Conservation (phyloP, 2,113 vertebrate species). For the Ceyx cyanopectus region DNA sequence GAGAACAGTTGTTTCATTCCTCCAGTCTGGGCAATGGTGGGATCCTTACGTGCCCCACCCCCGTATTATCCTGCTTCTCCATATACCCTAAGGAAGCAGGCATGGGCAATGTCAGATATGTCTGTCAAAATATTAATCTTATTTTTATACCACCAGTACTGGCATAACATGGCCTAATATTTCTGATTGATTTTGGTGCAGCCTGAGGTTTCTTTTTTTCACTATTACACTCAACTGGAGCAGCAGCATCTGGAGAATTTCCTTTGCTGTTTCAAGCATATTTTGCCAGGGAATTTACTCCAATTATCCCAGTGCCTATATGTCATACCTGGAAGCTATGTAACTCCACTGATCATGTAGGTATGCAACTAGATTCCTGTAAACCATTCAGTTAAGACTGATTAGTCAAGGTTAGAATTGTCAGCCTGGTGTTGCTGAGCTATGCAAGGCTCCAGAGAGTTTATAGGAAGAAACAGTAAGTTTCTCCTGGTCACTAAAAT, state of each 20-base stretch:
- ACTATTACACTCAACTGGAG: not conserved
- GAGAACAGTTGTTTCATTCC: not conserved
- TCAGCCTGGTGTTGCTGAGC: not conserved
- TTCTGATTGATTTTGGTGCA: not conserved
- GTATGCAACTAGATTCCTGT: not conserved
- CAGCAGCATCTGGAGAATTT: not conserved
- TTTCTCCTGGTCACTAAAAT: not conserved
- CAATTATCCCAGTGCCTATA: not conserved
- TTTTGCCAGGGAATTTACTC: not conserved
- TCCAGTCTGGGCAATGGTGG: not conserved
- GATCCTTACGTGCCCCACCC: not conserved
- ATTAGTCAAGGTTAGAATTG: not conserved
- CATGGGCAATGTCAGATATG: not conserved
- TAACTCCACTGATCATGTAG: not conserved
- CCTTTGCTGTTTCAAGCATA: not conserved
- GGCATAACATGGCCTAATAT: not conserved
- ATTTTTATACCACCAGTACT: not conserved
- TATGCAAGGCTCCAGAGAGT: not conserved
- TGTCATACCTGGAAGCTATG: not conserved
- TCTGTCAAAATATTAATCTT: not conserved
- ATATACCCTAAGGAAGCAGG: not conserved
- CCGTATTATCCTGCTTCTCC: not conserved
- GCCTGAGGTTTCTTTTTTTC: not conserved
- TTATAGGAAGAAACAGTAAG: not conserved
- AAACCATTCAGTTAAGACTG: not conserved